phyloP scores from a whole-genome alignment of 2,797 vertebrate species.

The Pelobates cultripes region DNA sequence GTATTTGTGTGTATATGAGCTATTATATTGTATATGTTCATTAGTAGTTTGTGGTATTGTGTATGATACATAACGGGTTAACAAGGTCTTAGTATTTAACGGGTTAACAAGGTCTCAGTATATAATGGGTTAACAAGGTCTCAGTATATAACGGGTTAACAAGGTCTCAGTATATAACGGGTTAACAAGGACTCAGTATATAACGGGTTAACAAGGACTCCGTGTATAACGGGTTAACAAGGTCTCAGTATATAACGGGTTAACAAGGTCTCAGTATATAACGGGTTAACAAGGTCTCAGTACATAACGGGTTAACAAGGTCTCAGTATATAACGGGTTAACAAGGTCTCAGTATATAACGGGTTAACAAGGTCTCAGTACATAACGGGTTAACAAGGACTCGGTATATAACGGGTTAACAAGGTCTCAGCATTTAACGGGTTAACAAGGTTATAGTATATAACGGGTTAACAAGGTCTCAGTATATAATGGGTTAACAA shows the following conservation, averaged over 20 bases:
- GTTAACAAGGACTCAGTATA: neutral
- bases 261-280: neutral
- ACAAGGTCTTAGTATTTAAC: neutral
- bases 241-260: neutral
- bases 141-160: neutral
- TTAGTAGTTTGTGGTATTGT: no score
- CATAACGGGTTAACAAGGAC: neutral
- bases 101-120: conserved; percentile 2
- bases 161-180: neutral
- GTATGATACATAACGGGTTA: no score
- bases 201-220: conserved; percentile 4
- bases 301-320: neutral
- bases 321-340: neutral
- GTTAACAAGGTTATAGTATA: neutral
- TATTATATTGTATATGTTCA: no score
- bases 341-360: neutral
- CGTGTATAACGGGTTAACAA: no score
- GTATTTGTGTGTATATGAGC: no score
- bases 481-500: conserved; percentile 1
- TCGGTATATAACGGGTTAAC: neutral
- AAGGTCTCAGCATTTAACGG: neutral
- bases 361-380: conserved; percentile 2
- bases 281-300: conserved; percentile 4
- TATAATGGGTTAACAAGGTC: neutral
- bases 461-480: neutral